Conservation (phyloP, 2,797 vertebrate genomes). For the Peromyscus melanophrys region DNA sequence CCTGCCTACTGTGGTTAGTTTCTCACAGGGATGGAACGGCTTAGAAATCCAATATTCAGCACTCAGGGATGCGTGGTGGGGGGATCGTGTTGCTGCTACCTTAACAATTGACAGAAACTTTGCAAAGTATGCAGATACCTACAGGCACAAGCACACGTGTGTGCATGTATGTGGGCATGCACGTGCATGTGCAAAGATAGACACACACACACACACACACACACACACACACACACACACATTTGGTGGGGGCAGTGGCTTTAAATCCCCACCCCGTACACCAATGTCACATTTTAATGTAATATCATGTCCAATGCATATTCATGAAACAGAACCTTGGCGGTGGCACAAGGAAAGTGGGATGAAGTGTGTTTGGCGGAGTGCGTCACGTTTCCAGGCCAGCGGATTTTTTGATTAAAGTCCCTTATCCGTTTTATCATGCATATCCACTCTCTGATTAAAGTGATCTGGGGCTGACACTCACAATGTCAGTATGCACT, state of each 20-base stretch:
- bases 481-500: constrained; percentile 99
- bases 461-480: constrained; percentile 99
- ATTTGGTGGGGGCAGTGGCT: constrained; percentile 81
- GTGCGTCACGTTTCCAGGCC: constrained; percentile 99
- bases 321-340: constrained; percentile 95
- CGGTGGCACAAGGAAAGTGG: constrained; percentile 92
- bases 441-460: constrained; percentile 99
- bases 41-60: constrained; percentile 78
- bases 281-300: constrained; percentile 96
- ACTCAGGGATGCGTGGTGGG: constrained; percentile 77
- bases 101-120: constrained; percentile 88
- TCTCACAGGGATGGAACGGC: constrained; percentile 71
- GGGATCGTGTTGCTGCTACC: constrained; percentile 66
- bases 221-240: constrained; percentile 54
- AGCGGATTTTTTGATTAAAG: constrained; percentile 99
- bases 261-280: constrained; percentile 89
- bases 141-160: neutral
- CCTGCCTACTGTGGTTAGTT: constrained; percentile 65
- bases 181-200: neutral
- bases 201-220: neutral
- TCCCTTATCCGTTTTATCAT: constrained; percentile 99
- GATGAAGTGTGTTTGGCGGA: constrained; percentile 97
- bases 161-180: accelerated
- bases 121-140: constrained; percentile 74
- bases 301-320: constrained; percentile 95